Evolutionary conservation across 2,888 invertebrate species (phyloP).

Genomic region (Poecilobothrus nobilitatus): DNA sequence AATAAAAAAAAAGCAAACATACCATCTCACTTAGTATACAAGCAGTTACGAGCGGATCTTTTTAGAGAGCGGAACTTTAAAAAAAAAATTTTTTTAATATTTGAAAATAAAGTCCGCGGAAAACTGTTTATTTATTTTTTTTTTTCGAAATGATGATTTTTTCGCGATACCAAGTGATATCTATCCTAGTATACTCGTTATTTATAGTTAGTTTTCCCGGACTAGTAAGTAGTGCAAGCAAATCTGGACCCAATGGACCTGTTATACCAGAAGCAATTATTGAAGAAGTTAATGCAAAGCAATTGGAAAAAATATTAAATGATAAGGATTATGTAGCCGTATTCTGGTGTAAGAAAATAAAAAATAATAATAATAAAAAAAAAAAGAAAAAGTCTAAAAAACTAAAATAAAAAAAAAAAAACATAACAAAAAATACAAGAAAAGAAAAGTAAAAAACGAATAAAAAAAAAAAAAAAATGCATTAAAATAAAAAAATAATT

Average conservation of each 20-base stretch:
- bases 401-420: constrained; percentile 9
- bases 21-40: constrained; percentile 22
- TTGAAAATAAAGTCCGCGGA: constrained; percentile 41
- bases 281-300: constrained; percentile 88
- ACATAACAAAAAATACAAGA: constrained; percentile 12
- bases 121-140: constrained; percentile 30
- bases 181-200: constrained; percentile 41
- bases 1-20: constrained; percentile 24
- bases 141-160: constrained; percentile 40
- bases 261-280: constrained; percentile 62
- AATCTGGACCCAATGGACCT: constrained; percentile 42
- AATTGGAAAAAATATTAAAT: constrained; percentile 78
- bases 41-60: constrained; percentile 47
- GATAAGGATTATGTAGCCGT: constrained; percentile 92
- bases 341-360: constrained; percentile 78
- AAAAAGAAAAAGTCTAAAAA: not conserved
- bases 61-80: constrained; percentile 45
- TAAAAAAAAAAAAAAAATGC: no score
- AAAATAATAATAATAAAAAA: constrained; percentile 17
- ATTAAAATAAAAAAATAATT: no score
- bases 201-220: constrained; percentile 43
- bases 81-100: constrained; percentile 19
- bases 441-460: constrained; percentile 18
- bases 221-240: constrained; percentile 43
- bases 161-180: constrained; percentile 44